phyloP scores from a whole-genome alignment of 2,113 vertebrate species.

The Proteles cristata region DNA sequence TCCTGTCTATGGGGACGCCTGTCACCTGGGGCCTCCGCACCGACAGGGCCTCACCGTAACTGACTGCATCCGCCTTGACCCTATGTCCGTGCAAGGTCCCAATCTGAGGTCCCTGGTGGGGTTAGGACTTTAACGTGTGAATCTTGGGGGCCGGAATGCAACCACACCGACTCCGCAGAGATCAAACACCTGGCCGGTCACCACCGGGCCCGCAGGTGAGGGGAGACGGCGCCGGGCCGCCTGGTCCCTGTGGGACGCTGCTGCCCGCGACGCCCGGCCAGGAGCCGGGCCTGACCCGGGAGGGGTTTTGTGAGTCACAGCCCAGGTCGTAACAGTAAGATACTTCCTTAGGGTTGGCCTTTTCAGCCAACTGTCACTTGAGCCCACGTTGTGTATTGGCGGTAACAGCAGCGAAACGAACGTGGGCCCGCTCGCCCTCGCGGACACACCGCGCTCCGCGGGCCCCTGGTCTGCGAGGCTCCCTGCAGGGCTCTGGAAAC shows the following conservation, averaged over 20 bases:
- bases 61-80: neutral
- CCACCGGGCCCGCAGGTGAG: neutral
- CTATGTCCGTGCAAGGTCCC: neutral
- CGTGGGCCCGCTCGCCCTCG: too few species aligned
- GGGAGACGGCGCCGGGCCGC: neutral
- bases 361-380: neutral
- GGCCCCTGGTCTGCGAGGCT: neutral
- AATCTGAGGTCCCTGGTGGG: neutral
- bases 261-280: neutral
- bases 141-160: too few species aligned
- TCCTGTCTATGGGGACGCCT: neutral
- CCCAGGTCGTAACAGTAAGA: neutral
- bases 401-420: neutral
- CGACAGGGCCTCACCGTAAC: neutral
- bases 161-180: neutral
- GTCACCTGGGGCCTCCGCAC: too few species aligned
- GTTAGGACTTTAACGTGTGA: fast-evolving
- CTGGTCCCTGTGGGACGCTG: too few species aligned
- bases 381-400: neutral
- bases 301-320: neutral
- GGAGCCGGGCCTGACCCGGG: neutral
- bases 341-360: neutral
- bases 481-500: neutral
- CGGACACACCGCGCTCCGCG: fast-evolving
- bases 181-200: neutral